Evolutionary conservation across 2,113 vertebrate species (phyloP).

Genomic region (Mionectes macconnelli): DNA sequence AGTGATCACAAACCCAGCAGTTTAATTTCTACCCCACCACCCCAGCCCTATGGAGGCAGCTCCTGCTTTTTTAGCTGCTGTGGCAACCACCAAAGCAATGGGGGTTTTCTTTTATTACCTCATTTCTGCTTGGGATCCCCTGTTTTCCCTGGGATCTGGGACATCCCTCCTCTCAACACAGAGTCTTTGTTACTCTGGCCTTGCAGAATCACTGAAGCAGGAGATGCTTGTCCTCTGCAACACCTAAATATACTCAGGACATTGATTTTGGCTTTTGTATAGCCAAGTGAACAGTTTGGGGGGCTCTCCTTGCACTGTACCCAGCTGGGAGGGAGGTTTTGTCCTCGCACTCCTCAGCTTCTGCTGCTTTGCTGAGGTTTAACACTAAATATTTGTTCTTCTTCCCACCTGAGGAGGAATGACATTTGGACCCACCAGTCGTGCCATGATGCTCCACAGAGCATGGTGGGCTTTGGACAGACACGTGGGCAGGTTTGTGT

Average conservation of each 20-base stretch:
- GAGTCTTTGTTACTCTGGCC: background rate
- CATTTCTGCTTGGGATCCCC: background rate
- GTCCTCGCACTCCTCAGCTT: background rate
- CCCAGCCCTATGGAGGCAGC: background rate
- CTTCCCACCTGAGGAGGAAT: rapidly evolving
- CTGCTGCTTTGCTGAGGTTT: background rate
- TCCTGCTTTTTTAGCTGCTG: background rate
- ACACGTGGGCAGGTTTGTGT: background rate
- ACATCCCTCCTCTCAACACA: background rate
- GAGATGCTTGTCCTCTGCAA: background rate
- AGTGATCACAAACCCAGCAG: background rate
- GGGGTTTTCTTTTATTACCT: background rate
- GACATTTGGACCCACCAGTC: rapidly evolving
- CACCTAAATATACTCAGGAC: background rate
- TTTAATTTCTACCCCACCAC: background rate
- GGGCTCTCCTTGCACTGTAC: background rate
- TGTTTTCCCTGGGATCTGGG: background rate
- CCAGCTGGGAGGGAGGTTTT: background rate
- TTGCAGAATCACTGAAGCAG: background rate
- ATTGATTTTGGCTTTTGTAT: rapidly evolving
- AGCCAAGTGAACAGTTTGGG: background rate
- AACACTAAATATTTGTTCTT: background rate
- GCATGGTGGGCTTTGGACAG: background rate
- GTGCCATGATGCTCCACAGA: rapidly evolving
- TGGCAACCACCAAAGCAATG: rapidly evolving